These are phyloP conservation scores for Deilephila elpenor DNA, from an alignment of 2,888 invertebrate species.

Conservation along the genomic window DNA sequence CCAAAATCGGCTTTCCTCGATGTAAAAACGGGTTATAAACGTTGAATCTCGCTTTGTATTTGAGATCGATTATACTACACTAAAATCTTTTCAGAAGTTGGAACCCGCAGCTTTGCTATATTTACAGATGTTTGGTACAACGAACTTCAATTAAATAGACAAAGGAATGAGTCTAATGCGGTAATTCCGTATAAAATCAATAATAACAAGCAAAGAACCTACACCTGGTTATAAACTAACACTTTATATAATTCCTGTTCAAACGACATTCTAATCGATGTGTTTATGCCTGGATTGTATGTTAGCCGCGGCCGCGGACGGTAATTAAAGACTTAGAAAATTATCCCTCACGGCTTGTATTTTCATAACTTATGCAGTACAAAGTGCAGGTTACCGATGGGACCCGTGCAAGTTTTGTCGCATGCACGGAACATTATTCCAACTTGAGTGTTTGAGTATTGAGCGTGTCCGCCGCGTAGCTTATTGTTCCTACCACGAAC, in stretches of 20 bases:
- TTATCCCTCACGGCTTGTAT: slow-evolving; percentile 58
- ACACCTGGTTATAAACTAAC: not conserved
- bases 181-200: not conserved
- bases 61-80: not conserved
- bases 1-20: slow-evolving; percentile 40
- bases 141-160: not conserved
- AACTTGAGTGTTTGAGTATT: slow-evolving; percentile 1
- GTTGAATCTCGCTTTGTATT: slow-evolving; percentile 5
- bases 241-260: slow-evolving; percentile 33
- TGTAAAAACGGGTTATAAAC: not conserved
- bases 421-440: slow-evolving; percentile 16
- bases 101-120: not conserved
- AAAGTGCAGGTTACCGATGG: slow-evolving; percentile 58
- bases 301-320: not conserved
- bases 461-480: slow-evolving; percentile 7
- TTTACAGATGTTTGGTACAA: not conserved
- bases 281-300: slow-evolving; percentile 21
- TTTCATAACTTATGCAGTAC: slow-evolving; percentile 66
- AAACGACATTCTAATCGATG: slow-evolving; percentile 23
- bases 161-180: not conserved
- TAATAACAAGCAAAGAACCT: not conserved
- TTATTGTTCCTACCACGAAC: not conserved
- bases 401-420: slow-evolving; percentile 49
- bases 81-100: not conserved
- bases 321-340: slow-evolving; percentile 67